phyloP scores from a whole-genome alignment of 92 coral and sea anemone species.

The Ricordea florida region DNA sequence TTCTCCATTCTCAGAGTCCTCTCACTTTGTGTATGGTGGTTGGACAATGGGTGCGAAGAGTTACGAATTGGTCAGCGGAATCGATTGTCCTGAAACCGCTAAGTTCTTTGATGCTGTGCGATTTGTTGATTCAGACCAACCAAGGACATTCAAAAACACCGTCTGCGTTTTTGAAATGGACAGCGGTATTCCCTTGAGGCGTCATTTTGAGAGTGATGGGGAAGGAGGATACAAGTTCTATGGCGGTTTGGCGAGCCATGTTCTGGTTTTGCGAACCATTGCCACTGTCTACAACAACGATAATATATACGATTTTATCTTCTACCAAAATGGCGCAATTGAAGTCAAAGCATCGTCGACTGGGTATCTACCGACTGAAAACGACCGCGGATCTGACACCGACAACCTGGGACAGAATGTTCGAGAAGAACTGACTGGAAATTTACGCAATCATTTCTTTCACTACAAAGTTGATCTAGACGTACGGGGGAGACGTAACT shows the following conservation, averaged over 20 bases:
- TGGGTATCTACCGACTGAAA: constrained; percentile 68
- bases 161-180: constrained; percentile 88
- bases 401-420: constrained; percentile 46
- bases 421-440: constrained; percentile 60
- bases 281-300: constrained; percentile 77
- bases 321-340: constrained; percentile 84
- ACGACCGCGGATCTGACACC: constrained; percentile 17
- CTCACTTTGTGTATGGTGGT: constrained; percentile 68
- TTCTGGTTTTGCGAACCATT: constrained; percentile 75
- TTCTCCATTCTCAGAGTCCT: constrained; percentile 61
- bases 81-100: constrained; percentile 89
- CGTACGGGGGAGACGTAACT: constrained; percentile 54
- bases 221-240: constrained; percentile 67
- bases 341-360: constrained; percentile 77
- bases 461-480: constrained; percentile 86
- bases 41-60: constrained; percentile 68
- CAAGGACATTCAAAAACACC: constrained; percentile 64
- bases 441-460: constrained; percentile 70
- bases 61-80: constrained; percentile 68
- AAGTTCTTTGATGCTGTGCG: constrained; percentile 66
- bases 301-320: constrained; percentile 81
- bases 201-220: constrained; percentile 80
- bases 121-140: constrained; percentile 55
- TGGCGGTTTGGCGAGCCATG: constrained; percentile 77
- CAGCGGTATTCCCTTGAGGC: constrained; percentile 89